Evolutionary conservation across 2,797 vertebrate genomes (phyloP), one percentile per base, ranked within the genome.

Genomic region (Alauda arvensis): DNA sequence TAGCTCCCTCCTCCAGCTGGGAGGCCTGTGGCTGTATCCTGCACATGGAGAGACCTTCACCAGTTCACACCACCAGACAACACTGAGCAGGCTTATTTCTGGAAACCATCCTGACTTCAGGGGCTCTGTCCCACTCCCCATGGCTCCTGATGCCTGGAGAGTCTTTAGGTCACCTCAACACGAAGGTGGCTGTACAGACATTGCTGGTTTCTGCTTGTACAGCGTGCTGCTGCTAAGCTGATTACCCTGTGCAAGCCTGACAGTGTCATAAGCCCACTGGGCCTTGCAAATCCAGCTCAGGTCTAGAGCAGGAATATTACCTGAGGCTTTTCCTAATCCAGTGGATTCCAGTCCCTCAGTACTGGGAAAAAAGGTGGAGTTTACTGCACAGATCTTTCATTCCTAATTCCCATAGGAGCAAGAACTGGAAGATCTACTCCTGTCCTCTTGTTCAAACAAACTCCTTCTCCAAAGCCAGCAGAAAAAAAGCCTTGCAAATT

Each of bases 161-260:
- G 8, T 0, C 66, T 93, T 66, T 52, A 40, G 8, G 43, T 48
- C 23, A 14, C 39, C 55, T 65, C 3, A 0, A 4, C 0, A 0
- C 26, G 33, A 55, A 60, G 13, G 18, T 56, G 23, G n/a, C 21
- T 63, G 49, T 46, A 60, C 15, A 57, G 39, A 51, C 7, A 6
- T 20, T 57, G 19, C 25, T 69, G 55, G 12, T 25, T 59, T 57
- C 19, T 72, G 51, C n/a, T 37, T 61, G 14, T 13, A 23, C 24
- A 33, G 60, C 34, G 59, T 31, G 34, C 40, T 65, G 43, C 46
- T 83, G 43, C 46, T 68, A 75, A 83, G 25, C 42, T 39, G 31
- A 29, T 69, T 62, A 76, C 6, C 26, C 49, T 7, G 2, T 24
- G 37, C 37, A 59, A 83, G 20, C 9, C 53, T 56, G 45, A 37